Evolutionary conservation across 2,113 vertebrate species (phyloP), one percentile per base, ranked within the genome.

Genomic region (Aphelocoma coerulescens): DNA sequence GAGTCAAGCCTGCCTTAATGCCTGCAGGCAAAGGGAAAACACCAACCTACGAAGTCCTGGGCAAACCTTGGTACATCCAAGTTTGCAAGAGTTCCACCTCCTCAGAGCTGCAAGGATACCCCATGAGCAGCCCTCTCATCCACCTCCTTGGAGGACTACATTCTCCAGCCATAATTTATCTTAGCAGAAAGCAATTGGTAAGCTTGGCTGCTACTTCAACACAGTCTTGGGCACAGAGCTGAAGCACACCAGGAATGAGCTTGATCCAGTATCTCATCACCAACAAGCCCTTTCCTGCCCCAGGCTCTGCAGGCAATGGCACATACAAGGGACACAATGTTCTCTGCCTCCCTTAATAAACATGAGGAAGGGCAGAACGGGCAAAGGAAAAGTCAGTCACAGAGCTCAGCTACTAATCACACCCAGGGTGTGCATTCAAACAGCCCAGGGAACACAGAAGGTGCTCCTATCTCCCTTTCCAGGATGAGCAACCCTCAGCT

Each of bases 201-300:
- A 90, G 72, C 4, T 7, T 4, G 1, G 4, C 18, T 69, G 26
- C n/a, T 74, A 11, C 61, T 78, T 58, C 49, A 87, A 59, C 33
- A 32, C 5, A 51, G 6, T 79, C 22, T 43, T 13, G 6, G 28
- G 49, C 41, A 68, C 17, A 11, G 44, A 84, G 41, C 77, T 89
- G 61, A 27, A 32, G 74, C 43, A 82, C 19, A 80, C 11, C 20
- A 82, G n/a, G 48, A 95, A 85, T 1, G 2, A 69, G 26, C 51
- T 33, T 9, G 1, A 85, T n/a, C 30, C 89, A 85, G 1, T 11
- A 14, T 3, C 80, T 73, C 58, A 1, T n/a, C 59, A 78, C 15
- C 3, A 4, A 77, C 92, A 94, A 95, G 89, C 59, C 91, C 33
- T 86, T 89, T 95, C 62, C 69, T 72, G 65, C 46, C 75, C 35